These are phyloP conservation scores for Drosophila tripunctata DNA, from an alignment of 2,888 invertebrate genomes.

Conservation along the genomic window DNA sequence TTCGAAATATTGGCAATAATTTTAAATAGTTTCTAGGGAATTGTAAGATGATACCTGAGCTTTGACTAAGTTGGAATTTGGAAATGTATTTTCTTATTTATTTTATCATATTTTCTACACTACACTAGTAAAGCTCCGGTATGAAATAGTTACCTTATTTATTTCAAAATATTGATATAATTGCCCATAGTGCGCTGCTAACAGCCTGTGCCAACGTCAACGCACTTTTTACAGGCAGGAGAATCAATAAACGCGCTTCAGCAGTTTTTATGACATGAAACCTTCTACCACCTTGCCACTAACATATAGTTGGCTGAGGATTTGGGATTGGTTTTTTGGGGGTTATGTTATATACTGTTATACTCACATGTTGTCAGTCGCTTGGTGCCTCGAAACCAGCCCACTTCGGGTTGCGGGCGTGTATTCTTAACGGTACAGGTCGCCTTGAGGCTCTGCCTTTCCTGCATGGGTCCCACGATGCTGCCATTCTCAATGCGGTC, in stretches of 20 bases:
- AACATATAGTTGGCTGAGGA: slow-evolving; percentile 28
- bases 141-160: no score
- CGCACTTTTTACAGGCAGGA: slow-evolving; percentile 9
- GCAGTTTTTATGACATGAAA: slow-evolving; percentile 60
- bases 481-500: slow-evolving; percentile 86
- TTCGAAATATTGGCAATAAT: no score
- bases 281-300: slow-evolving; percentile 40
- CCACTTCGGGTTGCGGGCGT: slow-evolving; percentile 92
- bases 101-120: no score
- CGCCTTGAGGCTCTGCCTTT: slow-evolving; percentile 82
- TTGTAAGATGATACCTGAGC: no score
- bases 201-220: neutral
- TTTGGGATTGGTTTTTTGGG: neutral
- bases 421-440: slow-evolving; percentile 88
- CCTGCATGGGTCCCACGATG: slow-evolving; percentile 83
- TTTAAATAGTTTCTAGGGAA: no score
- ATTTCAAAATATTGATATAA: no score
- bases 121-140: no score
- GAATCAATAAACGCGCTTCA: slow-evolving; percentile 71
- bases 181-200: no score
- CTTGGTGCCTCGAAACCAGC: slow-evolving; percentile 92
- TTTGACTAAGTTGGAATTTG: no score
- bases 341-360: neutral
- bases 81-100: no score
- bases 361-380: slow-evolving; percentile 86